Evolutionary conservation across 2,888 invertebrate genomes (phyloP).

Genomic region (Nyleta sp.): DNA sequence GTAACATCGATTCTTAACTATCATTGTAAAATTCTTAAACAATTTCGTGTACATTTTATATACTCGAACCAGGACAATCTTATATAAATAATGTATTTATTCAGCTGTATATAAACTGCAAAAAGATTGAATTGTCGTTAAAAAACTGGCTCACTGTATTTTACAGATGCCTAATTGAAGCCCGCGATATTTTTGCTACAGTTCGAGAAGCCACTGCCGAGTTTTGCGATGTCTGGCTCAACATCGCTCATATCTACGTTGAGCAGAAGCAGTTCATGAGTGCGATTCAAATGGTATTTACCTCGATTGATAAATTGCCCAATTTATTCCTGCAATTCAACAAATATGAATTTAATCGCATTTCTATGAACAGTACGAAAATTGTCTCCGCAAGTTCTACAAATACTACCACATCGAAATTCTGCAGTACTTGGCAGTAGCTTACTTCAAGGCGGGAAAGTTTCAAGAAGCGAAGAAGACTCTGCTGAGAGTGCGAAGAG

Average conservation of each 20-base stretch:
- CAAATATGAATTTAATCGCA: too few species aligned
- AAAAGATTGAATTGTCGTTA: too few species aligned
- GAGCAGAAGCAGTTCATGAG: constrained; percentile 99
- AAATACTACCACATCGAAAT: constrained; percentile 97
- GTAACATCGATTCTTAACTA: too few species aligned
- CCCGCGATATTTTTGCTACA: constrained; percentile 99
- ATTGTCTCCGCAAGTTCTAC: constrained; percentile 98
- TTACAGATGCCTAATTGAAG: too few species aligned
- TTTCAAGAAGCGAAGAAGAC: constrained; percentile 93
- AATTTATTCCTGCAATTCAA: too few species aligned
- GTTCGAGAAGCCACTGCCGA: constrained; percentile 99
- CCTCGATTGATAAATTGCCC: too few species aligned
- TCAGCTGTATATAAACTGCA: too few species aligned
- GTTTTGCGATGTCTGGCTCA: constrained; percentile 99
- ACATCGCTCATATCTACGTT: constrained; percentile 99
- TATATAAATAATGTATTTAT: too few species aligned
- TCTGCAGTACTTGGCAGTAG: constrained; percentile 96
- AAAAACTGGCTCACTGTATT: too few species aligned
- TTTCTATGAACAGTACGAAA: constrained; percentile 90
- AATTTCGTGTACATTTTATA: too few species aligned
- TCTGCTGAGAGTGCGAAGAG: constrained; percentile 94
- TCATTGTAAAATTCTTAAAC: too few species aligned
- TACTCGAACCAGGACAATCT: too few species aligned
- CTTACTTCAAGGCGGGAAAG: constrained; percentile 95
- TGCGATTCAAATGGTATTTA: constrained; percentile 97